phyloP scores from a whole-genome alignment of 2,113 vertebrate species.

The Hassar affinis region DNA sequence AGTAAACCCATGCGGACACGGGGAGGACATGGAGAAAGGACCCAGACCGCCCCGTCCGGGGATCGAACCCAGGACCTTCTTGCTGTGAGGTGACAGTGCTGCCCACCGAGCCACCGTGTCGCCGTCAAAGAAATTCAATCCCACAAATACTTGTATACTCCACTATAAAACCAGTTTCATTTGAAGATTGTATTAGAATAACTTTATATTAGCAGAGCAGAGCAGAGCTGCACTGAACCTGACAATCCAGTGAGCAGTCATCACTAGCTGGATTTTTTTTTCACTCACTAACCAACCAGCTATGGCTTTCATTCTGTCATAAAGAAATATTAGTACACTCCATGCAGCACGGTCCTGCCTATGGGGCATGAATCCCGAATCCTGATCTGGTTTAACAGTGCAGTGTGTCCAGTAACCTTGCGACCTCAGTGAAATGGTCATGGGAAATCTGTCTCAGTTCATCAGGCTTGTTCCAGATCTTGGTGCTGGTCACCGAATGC shows the following conservation, averaged over 20 bases:
- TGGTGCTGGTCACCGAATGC: slow-evolving; percentile 1
- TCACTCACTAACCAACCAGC: background rate
- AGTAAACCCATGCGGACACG: no score
- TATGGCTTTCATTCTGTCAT: background rate
- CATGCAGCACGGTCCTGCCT: background rate
- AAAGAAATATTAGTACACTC: background rate
- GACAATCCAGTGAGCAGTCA: background rate
- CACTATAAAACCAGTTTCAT: background rate
- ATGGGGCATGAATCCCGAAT: background rate
- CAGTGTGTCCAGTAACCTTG: no score
- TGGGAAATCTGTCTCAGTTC: background rate
- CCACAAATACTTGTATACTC: background rate
- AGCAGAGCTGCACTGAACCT: background rate
- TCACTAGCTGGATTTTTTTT: background rate
- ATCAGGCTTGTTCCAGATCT: no score
- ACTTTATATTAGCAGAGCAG: background rate
- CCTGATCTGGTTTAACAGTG: background rate
- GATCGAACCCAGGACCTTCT: no score
- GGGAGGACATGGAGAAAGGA: no score
- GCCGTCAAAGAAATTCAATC: background rate
- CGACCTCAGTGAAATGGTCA: background rate
- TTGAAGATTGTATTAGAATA: no score
- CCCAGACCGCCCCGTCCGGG: no score
- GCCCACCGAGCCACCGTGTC: no score
- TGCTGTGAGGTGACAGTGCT: no score